Evolutionary conservation across 1,140 invertebrate genomes (phyloP).

Genomic region (Lepidurus couesii): DNA sequence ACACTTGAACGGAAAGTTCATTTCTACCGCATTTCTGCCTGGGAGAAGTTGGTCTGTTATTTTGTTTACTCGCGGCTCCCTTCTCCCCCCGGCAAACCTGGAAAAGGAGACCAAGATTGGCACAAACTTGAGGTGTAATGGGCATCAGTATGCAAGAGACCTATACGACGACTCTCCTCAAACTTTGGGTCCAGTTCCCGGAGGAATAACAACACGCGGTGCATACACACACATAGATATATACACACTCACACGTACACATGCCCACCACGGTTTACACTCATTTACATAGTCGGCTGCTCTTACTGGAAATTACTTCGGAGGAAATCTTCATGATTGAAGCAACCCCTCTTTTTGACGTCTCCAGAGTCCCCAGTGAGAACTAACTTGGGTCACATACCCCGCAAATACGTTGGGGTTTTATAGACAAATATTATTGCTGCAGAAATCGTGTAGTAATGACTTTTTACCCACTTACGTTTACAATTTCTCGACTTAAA

Average conservation of each 20-base stretch:
- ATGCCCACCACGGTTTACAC: not conserved
- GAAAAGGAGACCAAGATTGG: not conserved
- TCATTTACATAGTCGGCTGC: constrained; percentile 6
- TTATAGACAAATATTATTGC: constrained; percentile 8
- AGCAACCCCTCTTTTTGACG: not conserved
- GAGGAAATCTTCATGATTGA: constrained; percentile 8
- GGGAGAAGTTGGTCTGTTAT: not conserved
- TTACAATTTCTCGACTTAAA: too few relatives aligned
- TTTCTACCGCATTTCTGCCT: not conserved
- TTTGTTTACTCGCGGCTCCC: constrained; percentile 1
- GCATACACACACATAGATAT: not conserved
- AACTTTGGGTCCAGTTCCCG: not conserved
- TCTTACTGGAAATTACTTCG: constrained; percentile 19
- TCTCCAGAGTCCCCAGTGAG: not conserved
- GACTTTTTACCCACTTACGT: not conserved
- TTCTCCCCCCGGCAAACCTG: not conserved
- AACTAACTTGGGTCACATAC: not conserved
- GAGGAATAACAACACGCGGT: constrained; percentile 6
- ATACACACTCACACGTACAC: not conserved
- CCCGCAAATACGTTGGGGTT: not conserved
- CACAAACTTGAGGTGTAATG: not conserved
- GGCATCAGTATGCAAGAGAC: constrained; percentile 17
- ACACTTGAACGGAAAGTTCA: not conserved
- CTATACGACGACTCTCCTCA: not conserved
- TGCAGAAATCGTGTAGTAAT: not conserved